Conservation (phyloP, 2,797 vertebrate genomes). For the Cryptoprocta ferox region DNA sequence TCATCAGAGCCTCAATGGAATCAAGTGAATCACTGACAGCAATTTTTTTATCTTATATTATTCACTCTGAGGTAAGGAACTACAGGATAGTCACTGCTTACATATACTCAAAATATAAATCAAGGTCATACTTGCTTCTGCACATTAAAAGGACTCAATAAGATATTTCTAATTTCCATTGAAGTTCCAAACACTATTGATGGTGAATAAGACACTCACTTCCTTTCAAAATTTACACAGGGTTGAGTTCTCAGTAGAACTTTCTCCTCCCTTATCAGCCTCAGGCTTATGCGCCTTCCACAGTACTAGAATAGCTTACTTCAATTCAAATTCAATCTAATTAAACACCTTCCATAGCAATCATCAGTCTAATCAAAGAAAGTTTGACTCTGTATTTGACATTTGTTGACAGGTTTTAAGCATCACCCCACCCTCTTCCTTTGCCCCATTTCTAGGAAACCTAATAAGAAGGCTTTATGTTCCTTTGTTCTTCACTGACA, state of each 20-base stretch:
- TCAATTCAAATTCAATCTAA: neutral
- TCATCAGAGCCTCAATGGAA: neutral
- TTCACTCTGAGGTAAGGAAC: neutral
- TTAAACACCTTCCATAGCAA: neutral
- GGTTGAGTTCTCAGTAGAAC: neutral
- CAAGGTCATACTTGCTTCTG: neutral
- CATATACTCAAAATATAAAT: neutral
- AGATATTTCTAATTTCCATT: neutral
- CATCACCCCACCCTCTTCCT: neutral
- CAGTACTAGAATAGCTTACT: neutral
- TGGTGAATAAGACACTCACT: neutral
- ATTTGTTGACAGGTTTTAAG: neutral
- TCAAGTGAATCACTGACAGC: neutral
- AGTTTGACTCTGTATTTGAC: neutral
- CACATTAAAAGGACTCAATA: neutral
- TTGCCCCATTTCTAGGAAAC: neutral
- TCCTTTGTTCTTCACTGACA: neutral
- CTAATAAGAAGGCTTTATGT: neutral
- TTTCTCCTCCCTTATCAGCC: no score
- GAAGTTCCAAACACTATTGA: neutral
- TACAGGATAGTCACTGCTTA: neutral
- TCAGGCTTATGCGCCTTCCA: neutral
- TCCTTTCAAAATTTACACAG: neutral
- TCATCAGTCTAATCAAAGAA: neutral
- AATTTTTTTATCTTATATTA: neutral